Base-by-base conservation (phyloP, 2,113 vertebrate genomes). In the Xyrauchen texanus region DNA sequence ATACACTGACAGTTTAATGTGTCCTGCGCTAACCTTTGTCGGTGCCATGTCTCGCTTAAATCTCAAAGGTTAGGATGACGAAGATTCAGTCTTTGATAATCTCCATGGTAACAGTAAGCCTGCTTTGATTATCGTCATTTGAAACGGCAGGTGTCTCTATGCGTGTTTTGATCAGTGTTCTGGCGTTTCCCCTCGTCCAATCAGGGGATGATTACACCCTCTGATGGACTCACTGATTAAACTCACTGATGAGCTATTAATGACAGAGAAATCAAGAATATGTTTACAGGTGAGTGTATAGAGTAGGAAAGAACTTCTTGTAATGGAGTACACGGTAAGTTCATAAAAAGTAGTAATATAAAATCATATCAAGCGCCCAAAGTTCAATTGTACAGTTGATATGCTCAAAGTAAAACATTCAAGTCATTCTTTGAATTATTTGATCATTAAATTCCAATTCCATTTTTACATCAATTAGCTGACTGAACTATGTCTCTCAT, bases 211-310 rank as follows among this genome's bases (percentile, higher is more conserved):
- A 82, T 82, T 77, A 74, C 45, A 51, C 21, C 21, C 21, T 34
- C 21, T 69, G 61, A 75, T 66, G 16, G 64, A 78, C 63, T 60
- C 42, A 2, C 70, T 80, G 82, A 83, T 80, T 80, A 83, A 55
- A 47, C 66, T 55, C 62, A 57, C 52, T 71, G 78, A 76, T 77
- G 67, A 70, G 53, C 77, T 61, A 55, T 12, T 64, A 67, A 70
- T 72, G 68, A 74, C 21, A 34, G 62, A 68, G 76, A 77, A 64
- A 76, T 53, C 61, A 9, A 51, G 73, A 64, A 79, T 49, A 46
- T 69, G 60, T 80, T 70, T 68, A 16, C 16, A 34, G 9, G 46
- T 10, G 12, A 52, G 15, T 51, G 45, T 3, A 34, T 34, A 34
- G 21, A 34, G 21, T 34, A 34, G 21, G 21, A 34, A 34, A 34